Conservation (phyloP, 2,797 vertebrate genomes). For the Cacajao melanocephalus region DNA sequence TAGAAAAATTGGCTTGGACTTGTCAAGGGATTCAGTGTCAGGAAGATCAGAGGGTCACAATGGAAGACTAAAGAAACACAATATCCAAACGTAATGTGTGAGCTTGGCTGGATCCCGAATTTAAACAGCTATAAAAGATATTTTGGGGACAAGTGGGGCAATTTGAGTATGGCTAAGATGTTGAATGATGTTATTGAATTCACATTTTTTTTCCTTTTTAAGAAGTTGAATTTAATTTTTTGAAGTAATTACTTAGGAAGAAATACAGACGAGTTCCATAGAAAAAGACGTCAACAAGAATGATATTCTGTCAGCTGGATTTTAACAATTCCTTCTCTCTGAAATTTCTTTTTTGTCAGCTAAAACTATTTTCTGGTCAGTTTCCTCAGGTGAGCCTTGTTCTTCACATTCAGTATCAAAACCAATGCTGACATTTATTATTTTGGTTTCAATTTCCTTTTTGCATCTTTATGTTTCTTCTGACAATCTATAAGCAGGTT, state of each 20-base stretch:
- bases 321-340: conserved; percentile 33
- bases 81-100: background rate
- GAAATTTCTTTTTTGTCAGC: conserved; percentile 32
- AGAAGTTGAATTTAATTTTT: background rate
- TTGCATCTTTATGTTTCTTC: conserved; percentile 87
- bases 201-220: background rate
- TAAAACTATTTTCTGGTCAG: conserved; percentile 25
- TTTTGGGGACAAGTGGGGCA: background rate
- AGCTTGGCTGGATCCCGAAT: background rate
- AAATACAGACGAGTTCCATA: conserved; percentile 28
- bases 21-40: background rate
- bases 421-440: conserved; percentile 49
- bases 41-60: background rate
- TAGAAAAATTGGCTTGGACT: background rate
- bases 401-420: conserved; percentile 4
- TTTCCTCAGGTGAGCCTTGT: background rate
- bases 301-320: background rate
- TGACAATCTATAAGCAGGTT: conserved; percentile 82
- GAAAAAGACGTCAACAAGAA: conserved; percentile 8
- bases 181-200: background rate
- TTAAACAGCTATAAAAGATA: background rate
- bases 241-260: conserved; percentile 3
- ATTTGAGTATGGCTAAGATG: background rate
- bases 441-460: conserved; percentile 83
- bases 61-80: background rate